phyloP scores from a whole-genome alignment of 2,888 invertebrate species.

The Latrodectus elegans region DNA sequence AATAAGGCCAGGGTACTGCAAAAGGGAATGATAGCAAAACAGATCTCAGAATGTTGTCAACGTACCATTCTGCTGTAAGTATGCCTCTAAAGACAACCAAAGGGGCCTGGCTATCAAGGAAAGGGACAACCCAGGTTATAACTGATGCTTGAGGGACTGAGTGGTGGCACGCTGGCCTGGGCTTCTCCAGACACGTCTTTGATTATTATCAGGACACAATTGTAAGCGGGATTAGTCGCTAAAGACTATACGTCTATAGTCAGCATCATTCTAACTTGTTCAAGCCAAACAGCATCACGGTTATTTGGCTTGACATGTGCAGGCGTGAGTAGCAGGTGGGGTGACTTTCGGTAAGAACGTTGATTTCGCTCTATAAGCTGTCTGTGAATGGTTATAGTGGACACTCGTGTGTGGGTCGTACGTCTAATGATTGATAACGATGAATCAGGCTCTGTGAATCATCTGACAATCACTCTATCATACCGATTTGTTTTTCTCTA shows the following conservation, averaged over 20 bases:
- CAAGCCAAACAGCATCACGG: not conserved
- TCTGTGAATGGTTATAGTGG: too few relatives aligned
- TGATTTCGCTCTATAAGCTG: not conserved
- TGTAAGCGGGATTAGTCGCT: not conserved
- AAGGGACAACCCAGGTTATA: not conserved
- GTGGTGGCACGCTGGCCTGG: constrained; percentile 6
- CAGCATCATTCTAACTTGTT: not conserved
- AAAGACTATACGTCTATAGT: not conserved
- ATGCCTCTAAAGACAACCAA: not conserved
- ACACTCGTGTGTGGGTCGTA: too few relatives aligned
- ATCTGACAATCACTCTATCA: too few relatives aligned
- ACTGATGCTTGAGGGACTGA: not conserved
- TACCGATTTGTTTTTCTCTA: too few relatives aligned
- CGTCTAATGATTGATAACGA: too few relatives aligned
- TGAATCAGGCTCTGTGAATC: too few relatives aligned
- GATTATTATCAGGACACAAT: not conserved
- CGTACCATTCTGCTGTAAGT: not conserved
- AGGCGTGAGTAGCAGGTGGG: not conserved
- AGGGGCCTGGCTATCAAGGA: constrained; percentile 1
- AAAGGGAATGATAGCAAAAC: constrained; percentile 1
- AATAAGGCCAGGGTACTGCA: not conserved
- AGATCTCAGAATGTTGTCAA: not conserved
- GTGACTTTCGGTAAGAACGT: not conserved
- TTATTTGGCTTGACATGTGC: not conserved
- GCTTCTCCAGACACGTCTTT: not conserved